phyloP scores from a whole-genome alignment of 2,113 vertebrate genomes.

The Probosciger aterrimus region DNA sequence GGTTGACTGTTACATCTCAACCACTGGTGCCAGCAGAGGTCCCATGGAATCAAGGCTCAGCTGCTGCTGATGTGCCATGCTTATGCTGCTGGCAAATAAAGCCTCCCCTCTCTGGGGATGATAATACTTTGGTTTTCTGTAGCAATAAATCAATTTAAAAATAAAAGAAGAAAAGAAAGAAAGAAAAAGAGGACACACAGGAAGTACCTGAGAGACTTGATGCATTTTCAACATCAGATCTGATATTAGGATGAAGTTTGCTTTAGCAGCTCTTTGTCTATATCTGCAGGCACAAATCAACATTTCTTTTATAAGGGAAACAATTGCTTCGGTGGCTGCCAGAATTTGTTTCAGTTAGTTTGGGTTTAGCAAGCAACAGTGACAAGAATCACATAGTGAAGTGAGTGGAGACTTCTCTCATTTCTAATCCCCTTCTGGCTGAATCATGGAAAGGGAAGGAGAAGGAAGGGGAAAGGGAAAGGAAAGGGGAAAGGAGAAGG shows the following conservation, averaged over 20 bases:
- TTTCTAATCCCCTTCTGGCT: neutral
- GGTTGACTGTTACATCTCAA: neutral
- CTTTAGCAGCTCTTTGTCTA: neutral
- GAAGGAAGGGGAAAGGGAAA: neutral
- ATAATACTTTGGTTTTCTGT: neutral
- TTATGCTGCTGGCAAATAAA: neutral
- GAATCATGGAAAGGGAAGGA: neutral
- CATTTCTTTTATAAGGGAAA: neutral
- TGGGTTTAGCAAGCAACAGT: neutral
- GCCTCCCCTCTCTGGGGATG: neutral
- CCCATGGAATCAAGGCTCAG: neutral
- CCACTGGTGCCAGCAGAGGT: neutral
- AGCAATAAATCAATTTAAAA: neutral
- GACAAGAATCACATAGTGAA: neutral
- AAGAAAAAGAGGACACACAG: rapidly evolving
- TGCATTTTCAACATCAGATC: neutral
- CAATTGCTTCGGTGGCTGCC: neutral
- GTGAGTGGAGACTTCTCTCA: neutral
- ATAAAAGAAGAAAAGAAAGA: no score
- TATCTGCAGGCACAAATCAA: neutral
- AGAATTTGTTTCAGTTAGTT: neutral
- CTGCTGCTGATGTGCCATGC: neutral
- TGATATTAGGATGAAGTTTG: neutral
- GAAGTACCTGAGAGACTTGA: neutral
- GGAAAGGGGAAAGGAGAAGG: neutral